Evolutionary conservation across 2,113 vertebrate genomes (phyloP), one percentile per base, ranked within the genome.

Genomic region (Rissa tridactyla): DNA sequence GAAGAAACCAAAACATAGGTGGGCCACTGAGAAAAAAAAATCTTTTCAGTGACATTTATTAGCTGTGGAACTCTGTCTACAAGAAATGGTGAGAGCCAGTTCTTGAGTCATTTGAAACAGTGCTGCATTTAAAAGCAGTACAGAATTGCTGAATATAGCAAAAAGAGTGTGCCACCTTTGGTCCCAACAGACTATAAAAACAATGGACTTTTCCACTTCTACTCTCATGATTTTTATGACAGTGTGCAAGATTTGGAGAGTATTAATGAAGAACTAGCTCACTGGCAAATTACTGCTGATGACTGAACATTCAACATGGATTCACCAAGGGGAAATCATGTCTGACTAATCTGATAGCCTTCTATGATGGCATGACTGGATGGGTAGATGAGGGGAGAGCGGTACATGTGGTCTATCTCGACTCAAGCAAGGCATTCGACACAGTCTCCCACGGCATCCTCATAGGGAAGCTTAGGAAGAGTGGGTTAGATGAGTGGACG

Each of bases 1-100:
- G 79, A 93, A 92, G 90, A 92, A 96, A 86, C 22, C 51, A 88
- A 96, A 95, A 94, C 65, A 90, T 88, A 88, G 88, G 75, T 94
- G 64, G 78, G 68, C 88, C 72, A 80, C 46, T 81, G 52, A 80
- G 65, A 16, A 5, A 61, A 81, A 76, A 65, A 52, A 27, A 44
- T 38, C 15, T 15, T 80, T 71, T 54, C 38, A 40, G 66, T 93
- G 71, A 95, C 90, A 95, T 95, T 93, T 95, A 94, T 94, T 93
- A 96, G 60, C 93, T 92, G 85, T 90, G 75, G 93, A 81, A 90
- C 46, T 90, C 71, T 13, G 10, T 82, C 66, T 94, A 9, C 58
- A 81, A 66, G 88, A 72, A 36, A 86, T 86, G 70, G 47, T 95
- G 88, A 95, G 86, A 94, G 68, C 29, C 71, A 84, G 57, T 71